Base-by-base conservation (phyloP, 2,797 vertebrate genomes). In the Poecilia gillii region DNA sequence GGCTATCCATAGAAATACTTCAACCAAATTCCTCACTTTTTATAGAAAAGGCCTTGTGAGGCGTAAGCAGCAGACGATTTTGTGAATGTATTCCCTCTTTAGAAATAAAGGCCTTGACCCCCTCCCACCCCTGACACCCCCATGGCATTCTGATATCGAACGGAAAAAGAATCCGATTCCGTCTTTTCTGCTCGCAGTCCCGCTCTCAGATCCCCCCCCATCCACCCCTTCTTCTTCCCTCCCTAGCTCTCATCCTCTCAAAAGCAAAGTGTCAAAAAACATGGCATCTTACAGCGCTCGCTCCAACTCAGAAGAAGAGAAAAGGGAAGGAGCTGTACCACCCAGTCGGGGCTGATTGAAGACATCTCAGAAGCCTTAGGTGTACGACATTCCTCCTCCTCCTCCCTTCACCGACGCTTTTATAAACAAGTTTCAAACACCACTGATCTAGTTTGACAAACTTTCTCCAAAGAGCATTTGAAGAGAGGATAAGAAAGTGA, bases 381-480 rank as follows among this genome's bases (percentile, higher is more conserved):
- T 94, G 90, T 95, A 92, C 85, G 92, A 93, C 93, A 92, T 89
- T 90, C 91, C 87, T 94, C 92, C 91, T 92, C 91, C 92, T 90
- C 91, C 91, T 93, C 87, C 91, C 89, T 87, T 94, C 92, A 84
- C 92, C 76, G 88, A 89, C 82, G 87, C 92, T 88, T 95, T 94
- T 94, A 94, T 94, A 95, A 95, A 95, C 94, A 94, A 95, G 92
- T 96, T 95, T 95, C 93, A 93, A 93, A 92, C 84, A 62, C 90
- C 90, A 92, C 93, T 95, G 95, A 96, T 95, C 93, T 95, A 95
- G 94, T 96, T 96, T 95, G 94, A 95, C 95, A 96, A 96, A 96
- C 94, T 96, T 96, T 95, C 92, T 95, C 93, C 90, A 95, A 95
- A 95, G 93, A 93, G 83, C 92, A 93, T 94, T 95, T 96, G 94